Conservation (phyloP, 2,113 vertebrate genomes). For the Arvicanthis niloticus region DNA sequence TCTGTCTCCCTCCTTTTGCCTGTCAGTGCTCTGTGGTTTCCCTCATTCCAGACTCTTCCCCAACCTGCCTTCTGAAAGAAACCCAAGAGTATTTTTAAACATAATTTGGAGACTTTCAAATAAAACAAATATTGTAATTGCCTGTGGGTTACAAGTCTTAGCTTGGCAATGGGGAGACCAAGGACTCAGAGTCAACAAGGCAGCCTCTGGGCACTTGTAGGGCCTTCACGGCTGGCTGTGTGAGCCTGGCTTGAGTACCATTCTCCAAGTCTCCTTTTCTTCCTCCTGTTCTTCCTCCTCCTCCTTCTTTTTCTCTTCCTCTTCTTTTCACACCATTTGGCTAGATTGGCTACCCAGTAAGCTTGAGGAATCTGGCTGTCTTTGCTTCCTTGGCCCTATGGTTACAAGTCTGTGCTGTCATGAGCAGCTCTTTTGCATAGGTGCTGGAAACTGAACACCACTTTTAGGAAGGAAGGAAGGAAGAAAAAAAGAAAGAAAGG, state of each 20-base stretch:
- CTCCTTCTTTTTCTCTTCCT: not conserved
- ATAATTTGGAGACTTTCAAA: conserved; percentile 69
- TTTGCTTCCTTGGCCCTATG: not conserved
- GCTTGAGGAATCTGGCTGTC: not conserved
- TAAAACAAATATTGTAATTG: conserved; percentile 65
- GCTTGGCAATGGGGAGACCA: conserved; percentile 3
- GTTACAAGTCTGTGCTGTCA: too few relatives aligned
- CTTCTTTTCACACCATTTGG: not conserved
- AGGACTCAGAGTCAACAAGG: not conserved
- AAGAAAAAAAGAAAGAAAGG: not conserved
- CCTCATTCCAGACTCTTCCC: conserved; percentile 60
- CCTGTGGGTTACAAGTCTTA: not conserved
- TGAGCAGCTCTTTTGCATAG: not conserved
- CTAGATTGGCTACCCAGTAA: not conserved
- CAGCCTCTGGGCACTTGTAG: not conserved
- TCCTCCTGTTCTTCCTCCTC: not conserved
- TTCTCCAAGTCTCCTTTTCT: not conserved
- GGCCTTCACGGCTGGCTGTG: not conserved
- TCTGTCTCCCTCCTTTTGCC: conserved; percentile 50
- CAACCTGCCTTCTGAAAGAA: conserved; percentile 65
- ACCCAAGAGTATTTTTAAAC: conserved; percentile 72
- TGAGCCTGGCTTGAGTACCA: too few relatives aligned
- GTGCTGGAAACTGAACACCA: not conserved
- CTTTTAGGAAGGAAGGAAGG: not conserved
- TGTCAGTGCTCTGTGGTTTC: conserved; percentile 70